Percentiles rank a stretch among this genome's conserved stretches.
These are phyloP conservation scores for Pimephales promelas DNA, from an alignment of 2,113 vertebrate species.

Conservation along the genomic window DNA sequence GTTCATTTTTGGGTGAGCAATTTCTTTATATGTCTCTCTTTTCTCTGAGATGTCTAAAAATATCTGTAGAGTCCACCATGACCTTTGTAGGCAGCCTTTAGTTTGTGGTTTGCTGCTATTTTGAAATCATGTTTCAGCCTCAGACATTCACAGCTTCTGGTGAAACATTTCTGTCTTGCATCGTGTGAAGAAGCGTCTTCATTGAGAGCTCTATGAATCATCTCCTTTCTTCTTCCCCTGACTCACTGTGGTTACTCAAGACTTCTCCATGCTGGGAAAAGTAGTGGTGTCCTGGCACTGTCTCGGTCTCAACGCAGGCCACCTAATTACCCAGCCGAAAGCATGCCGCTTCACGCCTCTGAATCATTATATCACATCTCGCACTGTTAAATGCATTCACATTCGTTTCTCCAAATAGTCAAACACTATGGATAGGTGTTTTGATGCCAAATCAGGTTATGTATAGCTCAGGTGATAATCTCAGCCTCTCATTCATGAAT, in stretches of 20 bases:
- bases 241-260: constrained; percentile 37
- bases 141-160: neutral
- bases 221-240: constrained; percentile 11
- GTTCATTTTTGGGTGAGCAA: neutral
- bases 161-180: neutral
- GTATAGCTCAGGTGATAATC: constrained; percentile 34
- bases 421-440: constrained; percentile 9
- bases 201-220: constrained; percentile 38
- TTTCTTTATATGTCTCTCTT: neutral
- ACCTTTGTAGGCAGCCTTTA: neutral
- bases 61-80: neutral
- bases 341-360: constrained; percentile 6
- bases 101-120: constrained; percentile 11
- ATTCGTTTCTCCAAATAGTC: neutral
- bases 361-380: constrained; percentile 27
- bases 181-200: neutral
- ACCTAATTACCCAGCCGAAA: constrained; percentile 25
- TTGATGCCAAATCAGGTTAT: constrained; percentile 43
- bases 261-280: constrained; percentile 10
- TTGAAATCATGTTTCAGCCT: neutral
- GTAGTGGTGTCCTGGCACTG: constrained; percentile 24
- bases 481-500: constrained; percentile 19
- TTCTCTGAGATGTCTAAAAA: neutral
- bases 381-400: constrained; percentile 18
- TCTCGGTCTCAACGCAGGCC: neutral